Conservation (phyloP, 2,797 vertebrate genomes). For the Glossophaga mutica region DNA sequence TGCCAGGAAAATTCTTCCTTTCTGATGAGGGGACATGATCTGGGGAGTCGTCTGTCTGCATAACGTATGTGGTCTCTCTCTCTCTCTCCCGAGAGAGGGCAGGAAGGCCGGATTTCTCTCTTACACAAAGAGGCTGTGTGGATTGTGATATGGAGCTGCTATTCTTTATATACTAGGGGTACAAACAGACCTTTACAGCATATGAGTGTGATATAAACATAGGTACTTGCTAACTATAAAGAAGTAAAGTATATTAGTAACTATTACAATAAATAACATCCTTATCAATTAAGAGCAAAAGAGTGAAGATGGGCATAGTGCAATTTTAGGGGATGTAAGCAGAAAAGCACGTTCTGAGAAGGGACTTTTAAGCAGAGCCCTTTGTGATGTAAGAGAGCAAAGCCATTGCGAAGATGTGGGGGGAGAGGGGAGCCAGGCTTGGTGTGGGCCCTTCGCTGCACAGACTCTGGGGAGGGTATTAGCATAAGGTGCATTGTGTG, state of each 20-base stretch:
- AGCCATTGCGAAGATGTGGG: fast-evolving
- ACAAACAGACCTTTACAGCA: not conserved
- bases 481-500: too few species aligned
- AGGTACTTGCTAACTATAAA: not conserved
- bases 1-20: not conserved
- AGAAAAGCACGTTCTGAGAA: not conserved
- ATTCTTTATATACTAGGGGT: not conserved
- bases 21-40: not conserved
- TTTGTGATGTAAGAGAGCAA: not conserved
- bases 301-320: not conserved
- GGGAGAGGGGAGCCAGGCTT: fast-evolving
- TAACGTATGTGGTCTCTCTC: not conserved
- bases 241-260: not conserved
- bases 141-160: not conserved
- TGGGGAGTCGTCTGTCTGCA: not conserved
- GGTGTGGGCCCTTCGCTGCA: not conserved
- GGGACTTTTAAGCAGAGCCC: not conserved
- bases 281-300: not conserved
- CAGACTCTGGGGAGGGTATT: fast-evolving
- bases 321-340: not conserved
- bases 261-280: not conserved
- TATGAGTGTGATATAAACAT: not conserved
- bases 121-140: not conserved
- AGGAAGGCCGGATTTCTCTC: not conserved
- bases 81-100: not conserved